Percentiles rank a stretch among this genome's conserved stretches.
Evolutionary conservation across 2,888 invertebrate genomes (phyloP).

Genomic region (Lepidochrysops patricia): DNA sequence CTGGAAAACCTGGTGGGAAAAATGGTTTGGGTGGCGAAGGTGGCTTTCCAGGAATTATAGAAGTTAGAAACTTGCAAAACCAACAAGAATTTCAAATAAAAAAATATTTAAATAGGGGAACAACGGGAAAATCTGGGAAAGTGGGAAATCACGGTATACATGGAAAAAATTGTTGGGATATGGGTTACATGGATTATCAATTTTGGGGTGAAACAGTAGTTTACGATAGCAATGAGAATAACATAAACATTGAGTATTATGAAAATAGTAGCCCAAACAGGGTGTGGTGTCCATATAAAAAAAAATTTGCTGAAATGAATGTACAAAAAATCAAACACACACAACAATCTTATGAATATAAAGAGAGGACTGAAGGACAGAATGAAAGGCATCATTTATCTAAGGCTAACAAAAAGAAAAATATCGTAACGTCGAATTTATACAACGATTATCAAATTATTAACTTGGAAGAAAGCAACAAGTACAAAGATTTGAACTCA

Average conservation of each 20-base stretch:
- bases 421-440: background rate
- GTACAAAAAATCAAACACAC: conserved; percentile 1
- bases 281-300: conserved; percentile 13
- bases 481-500: background rate
- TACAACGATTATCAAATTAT: conserved; percentile 1
- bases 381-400: conserved; percentile 4
- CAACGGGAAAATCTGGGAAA: conserved; percentile 7
- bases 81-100: background rate
- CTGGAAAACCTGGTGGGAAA: conserved; percentile 7
- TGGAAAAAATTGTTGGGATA: conserved; percentile 13
- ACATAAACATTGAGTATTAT: conserved; percentile 11
- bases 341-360: background rate
- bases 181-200: conserved; percentile 13
- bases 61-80: background rate
- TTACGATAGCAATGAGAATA: conserved; percentile 11
- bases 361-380: background rate
- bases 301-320: conserved; percentile 7
- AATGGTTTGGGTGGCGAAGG: conserved; percentile 7
- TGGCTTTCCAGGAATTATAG: conserved; percentile 6
- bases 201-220: conserved; percentile 10
- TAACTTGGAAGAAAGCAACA: background rate
- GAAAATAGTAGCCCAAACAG: background rate
- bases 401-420: conserved; percentile 11
- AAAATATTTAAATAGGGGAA: background rate
- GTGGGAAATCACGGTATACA: conserved; percentile 11